Base-by-base conservation (phyloP, 1,140 invertebrate species). In the Xylocopa sonorina region DNA sequence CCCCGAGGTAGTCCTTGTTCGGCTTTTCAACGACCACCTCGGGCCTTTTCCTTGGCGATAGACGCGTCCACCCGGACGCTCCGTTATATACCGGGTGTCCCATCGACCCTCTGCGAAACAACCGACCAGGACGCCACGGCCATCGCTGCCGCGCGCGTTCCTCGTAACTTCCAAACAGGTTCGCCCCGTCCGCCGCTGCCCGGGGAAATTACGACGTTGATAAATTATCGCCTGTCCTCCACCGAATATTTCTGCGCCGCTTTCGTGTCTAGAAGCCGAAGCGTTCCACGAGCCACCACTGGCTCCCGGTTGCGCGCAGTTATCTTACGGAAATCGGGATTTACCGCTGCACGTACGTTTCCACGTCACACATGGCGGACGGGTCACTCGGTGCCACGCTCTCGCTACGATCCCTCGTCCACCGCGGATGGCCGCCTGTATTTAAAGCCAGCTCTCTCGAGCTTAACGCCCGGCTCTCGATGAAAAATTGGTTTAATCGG, bases 21-120 rank as follows among this genome's bases (percentile, higher is more conserved):
- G 84, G 72, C 85, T 88, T 88, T 83, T 81, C 83, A 87, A 87
- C 82, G 72, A 72, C 84, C 86, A 83, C 80, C 85, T 77, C 84
- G 29, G 79, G 83, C 76, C 71, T 81, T 76, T 58, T 57, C 76
- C 71, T 82, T 60, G 41, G 66, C 73, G 46, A 69, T 63, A 60
- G 63, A 55, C 29, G 46, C 67, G 63, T 72, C 29, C 58, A 34
- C 38, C 27, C 32, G 53, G 24, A 55, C 63, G n/a, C 41, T 43
- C 41, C 67, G 73, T 71, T 63, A 57, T 57, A 55, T 53, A 76
- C 72, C 69, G 72, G 67, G 71, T 80, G 77, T 83, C 66, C 38
- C n/a, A 46, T 1, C n/a, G 16, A 43, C 6, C 16, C 0, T 38
- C 38, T 38, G 38, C 9, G 3, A 38, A 38, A 38, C 38, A 38